Conservation (phyloP, 2,113 vertebrate genomes). For the Etheostoma cragini region DNA sequence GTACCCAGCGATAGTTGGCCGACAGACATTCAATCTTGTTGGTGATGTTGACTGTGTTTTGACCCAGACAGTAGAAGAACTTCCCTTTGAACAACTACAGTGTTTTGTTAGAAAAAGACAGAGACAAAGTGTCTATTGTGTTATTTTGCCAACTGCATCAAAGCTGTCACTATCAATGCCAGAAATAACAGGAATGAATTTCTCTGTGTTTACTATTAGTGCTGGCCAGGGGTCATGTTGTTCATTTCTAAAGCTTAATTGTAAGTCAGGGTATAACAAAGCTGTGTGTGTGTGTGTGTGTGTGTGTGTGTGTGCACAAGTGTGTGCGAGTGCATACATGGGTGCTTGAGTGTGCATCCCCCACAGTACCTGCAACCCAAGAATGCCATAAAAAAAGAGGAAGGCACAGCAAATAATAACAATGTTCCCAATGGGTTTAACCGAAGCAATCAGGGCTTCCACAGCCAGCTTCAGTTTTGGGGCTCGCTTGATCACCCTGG, state of each 20-base stretch:
- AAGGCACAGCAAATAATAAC: conserved; percentile 92
- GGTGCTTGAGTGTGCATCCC: conserved; percentile 1
- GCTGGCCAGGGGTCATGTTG: not conserved
- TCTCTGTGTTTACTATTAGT: not conserved
- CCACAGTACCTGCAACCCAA: conserved; percentile 91
- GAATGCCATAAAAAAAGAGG: conserved; percentile 92
- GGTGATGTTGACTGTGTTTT: conserved; percentile 86
- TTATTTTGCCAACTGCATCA: not conserved
- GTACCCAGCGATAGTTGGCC: conserved; percentile 86
- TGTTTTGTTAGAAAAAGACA: not conserved
- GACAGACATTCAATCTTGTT: conserved; percentile 86
- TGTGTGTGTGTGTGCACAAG: too few relatives aligned
- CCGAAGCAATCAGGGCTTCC: conserved; percentile 91
- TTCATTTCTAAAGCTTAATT: not conserved
- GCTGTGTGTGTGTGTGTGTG: too few relatives aligned
- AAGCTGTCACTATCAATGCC: not conserved
- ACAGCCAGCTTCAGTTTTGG: conserved; percentile 92
- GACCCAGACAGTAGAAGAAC: conserved; percentile 90
- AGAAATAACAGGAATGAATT: not conserved
- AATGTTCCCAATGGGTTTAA: conserved; percentile 92
- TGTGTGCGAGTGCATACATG: too few relatives aligned
- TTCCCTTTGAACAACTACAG: conserved; percentile 93
- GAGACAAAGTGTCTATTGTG: not conserved
- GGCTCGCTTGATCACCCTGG: conserved; percentile 91
- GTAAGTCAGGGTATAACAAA: too few relatives aligned